These are phyloP conservation scores for Actinostola sp. DNA, from an alignment of 92 coral and sea anemone genomes.

Conservation along the genomic window DNA sequence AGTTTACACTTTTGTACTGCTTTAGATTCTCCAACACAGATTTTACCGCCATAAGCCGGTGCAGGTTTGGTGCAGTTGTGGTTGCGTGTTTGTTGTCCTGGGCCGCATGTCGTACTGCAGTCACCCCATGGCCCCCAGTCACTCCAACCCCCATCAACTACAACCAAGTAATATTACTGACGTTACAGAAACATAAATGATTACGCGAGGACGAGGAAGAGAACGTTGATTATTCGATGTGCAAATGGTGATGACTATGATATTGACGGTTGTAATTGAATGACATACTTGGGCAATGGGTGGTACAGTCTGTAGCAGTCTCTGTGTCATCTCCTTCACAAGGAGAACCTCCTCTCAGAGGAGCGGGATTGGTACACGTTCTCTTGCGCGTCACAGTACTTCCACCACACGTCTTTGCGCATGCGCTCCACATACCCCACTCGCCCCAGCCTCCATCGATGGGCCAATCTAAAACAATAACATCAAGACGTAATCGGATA, in stretches of 20 bases:
- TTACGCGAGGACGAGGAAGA: no score
- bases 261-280: no score
- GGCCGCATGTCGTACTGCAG: slow-evolving; percentile 63
- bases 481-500: no score
- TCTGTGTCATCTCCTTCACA: slow-evolving; percentile 57
- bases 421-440: slow-evolving; percentile 64
- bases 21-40: slow-evolving; percentile 31
- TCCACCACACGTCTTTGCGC: slow-evolving; percentile 65
- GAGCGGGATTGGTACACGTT: slow-evolving; percentile 61
- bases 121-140: slow-evolving; percentile 56
- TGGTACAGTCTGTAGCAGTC: slow-evolving; percentile 56
- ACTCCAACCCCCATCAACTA: slow-evolving; percentile 63
- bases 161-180: neutral
- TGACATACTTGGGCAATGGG: slow-evolving; percentile 57
- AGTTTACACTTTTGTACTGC: slow-evolving; percentile 39
- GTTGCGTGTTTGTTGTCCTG: slow-evolving; percentile 51
- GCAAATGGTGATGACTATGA: no score
- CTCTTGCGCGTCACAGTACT: slow-evolving; percentile 51
- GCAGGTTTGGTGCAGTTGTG: slow-evolving; percentile 55
- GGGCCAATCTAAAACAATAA: slow-evolving; percentile 62
- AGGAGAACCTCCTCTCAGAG: slow-evolving; percentile 46
- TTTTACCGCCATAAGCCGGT: slow-evolving; percentile 62
- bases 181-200: no score
- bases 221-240: no score
- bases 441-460: slow-evolving; percentile 59